These are phyloP conservation scores for Leptinotarsa undecemlineata DNA, from an alignment of 1,140 invertebrate genomes.

Conservation along the genomic window DNA sequence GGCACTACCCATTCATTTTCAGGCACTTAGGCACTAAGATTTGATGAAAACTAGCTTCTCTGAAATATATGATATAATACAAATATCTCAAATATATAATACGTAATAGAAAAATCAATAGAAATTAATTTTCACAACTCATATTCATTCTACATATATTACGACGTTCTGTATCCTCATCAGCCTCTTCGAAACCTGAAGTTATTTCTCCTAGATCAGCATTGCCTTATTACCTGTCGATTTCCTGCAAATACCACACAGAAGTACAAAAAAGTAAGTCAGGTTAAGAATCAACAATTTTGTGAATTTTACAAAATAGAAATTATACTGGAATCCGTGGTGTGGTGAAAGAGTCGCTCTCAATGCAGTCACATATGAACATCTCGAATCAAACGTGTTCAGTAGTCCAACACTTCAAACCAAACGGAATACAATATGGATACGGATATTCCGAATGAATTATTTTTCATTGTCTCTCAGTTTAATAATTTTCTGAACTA, in stretches of 20 bases:
- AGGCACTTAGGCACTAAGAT: too few species aligned
- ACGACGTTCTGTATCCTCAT: not conserved
- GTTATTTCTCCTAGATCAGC: not conserved
- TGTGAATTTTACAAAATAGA: constrained; percentile 5
- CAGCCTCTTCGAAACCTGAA: not conserved
- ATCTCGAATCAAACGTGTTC: too few species aligned
- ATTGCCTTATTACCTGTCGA: not conserved
- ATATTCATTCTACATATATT: constrained; percentile 3
- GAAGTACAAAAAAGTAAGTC: not conserved
- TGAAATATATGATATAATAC: constrained; percentile 19
- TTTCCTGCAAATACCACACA: constrained; percentile 2
- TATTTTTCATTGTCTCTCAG: too few species aligned
- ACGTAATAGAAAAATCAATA: constrained; percentile 1
- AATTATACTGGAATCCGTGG: constrained; percentile 1
- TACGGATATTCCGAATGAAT: too few species aligned
- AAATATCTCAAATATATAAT: constrained; percentile 12
- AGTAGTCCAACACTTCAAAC: too few species aligned
- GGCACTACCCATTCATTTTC: too few species aligned
- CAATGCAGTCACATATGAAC: too few species aligned
- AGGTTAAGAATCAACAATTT: not conserved
- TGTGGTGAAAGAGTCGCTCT: not conserved
- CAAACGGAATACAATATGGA: too few species aligned
- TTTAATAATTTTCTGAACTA: too few species aligned
- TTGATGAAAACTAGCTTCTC: not conserved
- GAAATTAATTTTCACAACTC: not conserved